A percentile compares a stretch with the other conserved stretches of the same genome.
Conservation (phyloP, 2,888 invertebrate species). For the Romanomermis culicivorax region DNA sequence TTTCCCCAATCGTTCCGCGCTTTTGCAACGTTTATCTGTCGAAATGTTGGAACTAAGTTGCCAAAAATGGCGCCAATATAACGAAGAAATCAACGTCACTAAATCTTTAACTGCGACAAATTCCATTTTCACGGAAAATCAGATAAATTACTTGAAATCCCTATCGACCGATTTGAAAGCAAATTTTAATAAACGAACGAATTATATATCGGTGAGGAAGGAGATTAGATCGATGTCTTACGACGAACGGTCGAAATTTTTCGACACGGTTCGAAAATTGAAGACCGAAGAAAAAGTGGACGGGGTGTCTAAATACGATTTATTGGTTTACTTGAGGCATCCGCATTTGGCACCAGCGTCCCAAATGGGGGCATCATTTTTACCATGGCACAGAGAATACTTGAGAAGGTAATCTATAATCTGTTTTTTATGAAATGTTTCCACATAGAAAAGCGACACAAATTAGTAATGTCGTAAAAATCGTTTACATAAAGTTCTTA, state of each 20-base stretch:
- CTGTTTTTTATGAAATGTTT: too few species aligned
- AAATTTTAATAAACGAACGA: neutral
- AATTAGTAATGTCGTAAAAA: too few species aligned
- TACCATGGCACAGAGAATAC: constrained; percentile 11
- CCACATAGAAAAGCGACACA: too few species aligned
- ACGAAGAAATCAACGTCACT: constrained; percentile 2
- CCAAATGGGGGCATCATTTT: constrained; percentile 9
- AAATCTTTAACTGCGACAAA: neutral
- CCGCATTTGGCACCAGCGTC: constrained; percentile 9
- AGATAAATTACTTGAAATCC: neutral
- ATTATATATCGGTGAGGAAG: constrained; percentile 1
- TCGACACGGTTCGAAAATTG: neutral
- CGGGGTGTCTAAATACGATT: constrained; percentile 10
- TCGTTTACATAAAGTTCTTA: neutral
- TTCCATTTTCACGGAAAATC: constrained; percentile 2
- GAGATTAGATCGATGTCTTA: neutral
- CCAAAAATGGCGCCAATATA: constrained; percentile 4
- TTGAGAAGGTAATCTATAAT: constrained; percentile 10
- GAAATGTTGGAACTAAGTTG: constrained; percentile 9
- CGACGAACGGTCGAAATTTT: neutral
- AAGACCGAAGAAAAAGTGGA: constrained; percentile 5
- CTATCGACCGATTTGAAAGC: neutral
- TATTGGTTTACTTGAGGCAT: constrained; percentile 8
- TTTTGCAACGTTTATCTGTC: neutral
- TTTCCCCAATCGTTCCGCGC: constrained; percentile 5